These are phyloP conservation scores for Merops nubicus DNA, from an alignment of 2,113 vertebrate genomes.

Conservation along the genomic window DNA sequence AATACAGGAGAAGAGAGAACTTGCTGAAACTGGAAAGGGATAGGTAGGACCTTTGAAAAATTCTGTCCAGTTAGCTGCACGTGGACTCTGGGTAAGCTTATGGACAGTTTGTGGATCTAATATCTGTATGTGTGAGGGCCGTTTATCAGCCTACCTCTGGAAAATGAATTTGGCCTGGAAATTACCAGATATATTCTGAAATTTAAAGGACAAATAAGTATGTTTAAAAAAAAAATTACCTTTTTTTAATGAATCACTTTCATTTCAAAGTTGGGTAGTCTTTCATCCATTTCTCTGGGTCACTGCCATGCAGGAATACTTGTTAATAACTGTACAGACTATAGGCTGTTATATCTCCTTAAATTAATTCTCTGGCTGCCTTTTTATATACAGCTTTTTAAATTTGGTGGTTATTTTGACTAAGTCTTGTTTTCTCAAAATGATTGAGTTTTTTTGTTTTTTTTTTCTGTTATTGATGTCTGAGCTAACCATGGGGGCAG, in stretches of 20 bases:
- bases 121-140: neutral
- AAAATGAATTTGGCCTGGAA: neutral
- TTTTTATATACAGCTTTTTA: neutral
- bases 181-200: neutral
- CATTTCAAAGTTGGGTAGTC: neutral
- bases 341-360: neutral
- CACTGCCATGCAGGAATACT: neutral
- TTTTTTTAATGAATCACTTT: neutral
- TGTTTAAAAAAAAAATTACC: neutral
- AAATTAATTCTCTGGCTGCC: neutral
- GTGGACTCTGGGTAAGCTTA: neutral
- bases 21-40: neutral
- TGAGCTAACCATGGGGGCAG: neutral
- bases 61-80: rapidly evolving
- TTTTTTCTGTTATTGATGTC: neutral
- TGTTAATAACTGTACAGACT: neutral
- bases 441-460: rapidly evolving
- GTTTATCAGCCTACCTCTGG: neutral
- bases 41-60: neutral
- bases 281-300: neutral
- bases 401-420: neutral
- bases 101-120: neutral
- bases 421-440: neutral
- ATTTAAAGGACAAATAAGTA: neutral
- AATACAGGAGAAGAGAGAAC: neutral